These are phyloP conservation scores for Calypte anna DNA, from an alignment of 2,113 vertebrate genomes.

Conservation along the genomic window DNA sequence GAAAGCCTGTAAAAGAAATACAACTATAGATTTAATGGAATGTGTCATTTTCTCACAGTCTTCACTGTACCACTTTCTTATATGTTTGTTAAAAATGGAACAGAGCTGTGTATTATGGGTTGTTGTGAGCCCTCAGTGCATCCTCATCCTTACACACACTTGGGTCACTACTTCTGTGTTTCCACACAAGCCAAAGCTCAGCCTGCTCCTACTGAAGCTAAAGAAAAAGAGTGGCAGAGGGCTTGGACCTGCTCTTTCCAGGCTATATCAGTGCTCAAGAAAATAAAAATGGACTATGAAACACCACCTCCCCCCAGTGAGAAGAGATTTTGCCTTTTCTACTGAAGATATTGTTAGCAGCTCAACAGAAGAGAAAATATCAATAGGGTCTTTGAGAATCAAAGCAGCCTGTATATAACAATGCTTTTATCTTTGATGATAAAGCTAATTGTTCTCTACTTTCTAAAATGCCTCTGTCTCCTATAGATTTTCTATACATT, in stretches of 20 bases:
- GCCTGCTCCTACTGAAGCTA: neutral
- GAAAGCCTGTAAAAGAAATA: neutral
- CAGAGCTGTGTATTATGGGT: neutral
- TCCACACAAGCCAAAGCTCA: neutral
- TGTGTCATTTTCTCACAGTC: neutral
- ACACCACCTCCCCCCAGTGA: neutral
- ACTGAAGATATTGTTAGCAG: neutral
- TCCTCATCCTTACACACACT: accelerated
- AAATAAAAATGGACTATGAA: neutral
- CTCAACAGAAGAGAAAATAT: neutral
- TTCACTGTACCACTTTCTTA: neutral
- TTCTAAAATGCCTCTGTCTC: conserved; percentile 12
- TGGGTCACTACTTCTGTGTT: neutral
- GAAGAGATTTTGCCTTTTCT: neutral
- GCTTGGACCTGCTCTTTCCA: neutral
- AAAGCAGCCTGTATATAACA: neutral
- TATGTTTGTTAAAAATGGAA: accelerated
- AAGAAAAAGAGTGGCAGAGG: neutral
- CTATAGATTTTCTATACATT: conserved; percentile 58
- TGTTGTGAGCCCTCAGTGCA: neutral
- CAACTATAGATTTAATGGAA: neutral
- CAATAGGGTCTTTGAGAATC: neutral
- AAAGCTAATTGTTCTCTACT: conserved; percentile 31
- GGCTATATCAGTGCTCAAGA: accelerated
- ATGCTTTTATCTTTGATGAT: conserved; percentile 15